Evolutionary conservation across 2,888 invertebrate species (phyloP).

Genomic region (Pseudococcus jackbeardsleyi): DNA sequence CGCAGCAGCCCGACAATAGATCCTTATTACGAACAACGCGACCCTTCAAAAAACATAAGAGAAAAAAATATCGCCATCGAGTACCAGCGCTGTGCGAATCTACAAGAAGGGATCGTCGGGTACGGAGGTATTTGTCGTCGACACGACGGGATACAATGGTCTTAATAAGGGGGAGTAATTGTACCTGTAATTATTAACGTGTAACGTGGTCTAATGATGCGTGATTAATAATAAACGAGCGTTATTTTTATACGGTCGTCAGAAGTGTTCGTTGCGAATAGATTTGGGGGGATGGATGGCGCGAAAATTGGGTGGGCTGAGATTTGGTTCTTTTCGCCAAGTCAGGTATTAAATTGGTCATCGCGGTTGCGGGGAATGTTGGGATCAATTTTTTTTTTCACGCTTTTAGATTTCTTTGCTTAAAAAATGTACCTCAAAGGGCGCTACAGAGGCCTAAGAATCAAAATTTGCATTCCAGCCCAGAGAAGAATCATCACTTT

Average conservation of each 20-base stretch:
- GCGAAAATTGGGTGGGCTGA: too few relatives aligned
- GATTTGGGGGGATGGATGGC: too few relatives aligned
- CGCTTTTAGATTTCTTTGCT: too few relatives aligned
- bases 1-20: background rate
- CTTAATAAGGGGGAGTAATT: slow-evolving; percentile 45
- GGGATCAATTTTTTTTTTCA: too few relatives aligned
- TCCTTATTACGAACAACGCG: slow-evolving; percentile 34
- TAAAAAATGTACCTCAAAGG: too few relatives aligned
- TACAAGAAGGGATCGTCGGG: background rate
- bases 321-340: too few relatives aligned
- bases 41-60: background rate
- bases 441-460: too few relatives aligned
- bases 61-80: background rate
- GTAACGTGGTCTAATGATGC: slow-evolving; percentile 29
- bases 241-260: slow-evolving; percentile 2
- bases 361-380: too few relatives aligned
- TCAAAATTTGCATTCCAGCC: too few relatives aligned
- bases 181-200: slow-evolving; percentile 47
- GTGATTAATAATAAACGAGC: slow-evolving; percentile 45
- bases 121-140: slow-evolving; percentile 6
- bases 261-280: too few relatives aligned
- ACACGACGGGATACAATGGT: slow-evolving; percentile 34
- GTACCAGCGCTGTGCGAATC: background rate
- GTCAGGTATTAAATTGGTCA: too few relatives aligned
- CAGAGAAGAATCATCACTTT: too few relatives aligned